Conservation (phyloP, 2,888 invertebrate genomes). For the Plebejus melissa region DNA sequence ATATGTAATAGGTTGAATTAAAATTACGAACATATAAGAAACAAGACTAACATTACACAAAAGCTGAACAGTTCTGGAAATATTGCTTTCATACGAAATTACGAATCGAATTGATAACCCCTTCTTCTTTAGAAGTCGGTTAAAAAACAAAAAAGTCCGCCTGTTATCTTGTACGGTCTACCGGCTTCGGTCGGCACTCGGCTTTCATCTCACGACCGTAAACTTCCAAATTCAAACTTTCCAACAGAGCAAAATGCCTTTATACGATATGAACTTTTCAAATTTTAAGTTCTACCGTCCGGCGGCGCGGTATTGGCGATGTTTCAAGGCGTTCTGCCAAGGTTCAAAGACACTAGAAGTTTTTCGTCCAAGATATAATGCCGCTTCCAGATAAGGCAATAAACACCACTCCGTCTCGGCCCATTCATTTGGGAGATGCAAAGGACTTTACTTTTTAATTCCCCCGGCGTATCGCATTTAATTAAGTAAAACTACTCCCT, state of each 20-base stretch:
- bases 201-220: constrained; percentile 28
- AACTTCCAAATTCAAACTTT: constrained; percentile 33
- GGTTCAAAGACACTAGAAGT: constrained; percentile 71
- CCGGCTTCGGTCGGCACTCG: constrained; percentile 10
- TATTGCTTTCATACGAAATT: too few species aligned
- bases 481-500: constrained; percentile 48
- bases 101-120: too few species aligned
- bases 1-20: too few species aligned
- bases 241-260: constrained; percentile 35
- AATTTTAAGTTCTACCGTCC: constrained; percentile 49
- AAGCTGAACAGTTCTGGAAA: too few species aligned
- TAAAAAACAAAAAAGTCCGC: neutral
- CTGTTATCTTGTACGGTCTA: neutral
- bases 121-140: too few species aligned
- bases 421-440: constrained; percentile 65
- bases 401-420: constrained; percentile 68
- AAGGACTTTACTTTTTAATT: constrained; percentile 59
- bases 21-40: too few species aligned
- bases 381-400: constrained; percentile 70
- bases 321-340: constrained; percentile 71
- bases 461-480: constrained; percentile 48
- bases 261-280: constrained; percentile 39
- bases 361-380: constrained; percentile 62
- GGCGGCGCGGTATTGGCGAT: constrained; percentile 60
- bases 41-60: too few species aligned